These are phyloP conservation scores for Xiphophorus couchianus DNA, from an alignment of 2,113 vertebrate species.

Conservation along the genomic window DNA sequence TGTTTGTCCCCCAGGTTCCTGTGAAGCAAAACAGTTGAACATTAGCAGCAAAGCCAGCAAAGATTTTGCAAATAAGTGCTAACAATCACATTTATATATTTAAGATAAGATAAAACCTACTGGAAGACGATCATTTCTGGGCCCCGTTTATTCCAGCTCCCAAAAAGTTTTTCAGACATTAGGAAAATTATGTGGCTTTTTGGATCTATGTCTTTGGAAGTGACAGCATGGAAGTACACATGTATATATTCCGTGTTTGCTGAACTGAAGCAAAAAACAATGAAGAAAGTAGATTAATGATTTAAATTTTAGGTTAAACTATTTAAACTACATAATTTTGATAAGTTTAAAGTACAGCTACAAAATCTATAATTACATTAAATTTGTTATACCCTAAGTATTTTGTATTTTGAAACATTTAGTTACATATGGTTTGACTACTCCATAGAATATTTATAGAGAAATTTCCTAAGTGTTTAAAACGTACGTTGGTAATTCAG, in stretches of 20 bases:
- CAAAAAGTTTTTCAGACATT: constrained; percentile 20
- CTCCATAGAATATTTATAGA: too few species aligned
- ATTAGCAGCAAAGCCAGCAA: not conserved
- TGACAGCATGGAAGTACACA: constrained; percentile 81
- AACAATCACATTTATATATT: not conserved
- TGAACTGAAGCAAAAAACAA: not conserved
- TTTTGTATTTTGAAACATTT: not conserved
- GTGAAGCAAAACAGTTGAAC: constrained; percentile 14
- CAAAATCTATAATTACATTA: not conserved
- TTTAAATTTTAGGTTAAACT: too few species aligned
- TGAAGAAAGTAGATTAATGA: too few species aligned
- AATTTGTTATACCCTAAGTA: not conserved
- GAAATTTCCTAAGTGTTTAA: not conserved
- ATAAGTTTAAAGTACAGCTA: too few species aligned
- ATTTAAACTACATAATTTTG: too few species aligned
- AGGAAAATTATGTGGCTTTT: constrained; percentile 59
- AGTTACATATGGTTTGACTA: too few species aligned
- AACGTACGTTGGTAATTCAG: not conserved
- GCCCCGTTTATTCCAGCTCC: accelerated
- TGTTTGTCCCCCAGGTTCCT: constrained; percentile 52
- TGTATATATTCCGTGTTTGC: constrained; percentile 11
- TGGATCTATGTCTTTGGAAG: constrained; percentile 71
- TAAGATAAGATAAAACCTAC: constrained; percentile 17
- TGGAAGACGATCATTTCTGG: constrained; percentile 1
- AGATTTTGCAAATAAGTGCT: accelerated